Evolutionary conservation across 2,797 vertebrate genomes (phyloP).

Genomic region (Tolypeutes matacus): DNA sequence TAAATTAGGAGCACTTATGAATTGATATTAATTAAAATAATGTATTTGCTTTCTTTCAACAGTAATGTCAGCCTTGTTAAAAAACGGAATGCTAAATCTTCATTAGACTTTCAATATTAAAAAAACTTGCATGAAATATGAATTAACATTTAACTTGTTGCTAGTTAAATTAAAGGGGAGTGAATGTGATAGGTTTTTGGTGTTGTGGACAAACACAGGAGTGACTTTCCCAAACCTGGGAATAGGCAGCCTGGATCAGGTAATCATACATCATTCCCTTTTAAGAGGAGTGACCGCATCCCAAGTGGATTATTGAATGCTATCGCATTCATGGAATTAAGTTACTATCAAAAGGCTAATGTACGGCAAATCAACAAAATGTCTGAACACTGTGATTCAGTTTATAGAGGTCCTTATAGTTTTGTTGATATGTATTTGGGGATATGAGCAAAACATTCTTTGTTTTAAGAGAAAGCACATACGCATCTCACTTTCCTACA

Average conservation of each 20-base stretch:
- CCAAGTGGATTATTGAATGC: background rate
- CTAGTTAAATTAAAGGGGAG: constrained; percentile 81
- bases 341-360: constrained; percentile 44
- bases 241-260: constrained; percentile 43
- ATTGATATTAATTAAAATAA: constrained; percentile 91
- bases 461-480: constrained; percentile 44
- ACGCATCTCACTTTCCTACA: background rate
- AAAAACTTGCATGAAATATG: constrained; percentile 90
- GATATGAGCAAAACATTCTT: background rate
- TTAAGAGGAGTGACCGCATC: constrained; percentile 53
- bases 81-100: constrained; percentile 89
- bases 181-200: constrained; percentile 41
- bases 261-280: constrained; percentile 43
- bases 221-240: constrained; percentile 60
- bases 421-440: background rate
- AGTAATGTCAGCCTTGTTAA: constrained; percentile 89
- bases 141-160: constrained; percentile 90
- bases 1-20: constrained; percentile 88
- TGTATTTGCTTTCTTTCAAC: constrained; percentile 90
- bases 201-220: constrained; percentile 42
- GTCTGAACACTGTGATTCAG: background rate
- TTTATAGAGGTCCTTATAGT: constrained; percentile 13
- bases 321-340: background rate
- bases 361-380: constrained; percentile 13
- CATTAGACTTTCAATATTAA: constrained; percentile 91